Conservation (phyloP, 2,797 vertebrate genomes). For the Smutsia temminckii region DNA sequence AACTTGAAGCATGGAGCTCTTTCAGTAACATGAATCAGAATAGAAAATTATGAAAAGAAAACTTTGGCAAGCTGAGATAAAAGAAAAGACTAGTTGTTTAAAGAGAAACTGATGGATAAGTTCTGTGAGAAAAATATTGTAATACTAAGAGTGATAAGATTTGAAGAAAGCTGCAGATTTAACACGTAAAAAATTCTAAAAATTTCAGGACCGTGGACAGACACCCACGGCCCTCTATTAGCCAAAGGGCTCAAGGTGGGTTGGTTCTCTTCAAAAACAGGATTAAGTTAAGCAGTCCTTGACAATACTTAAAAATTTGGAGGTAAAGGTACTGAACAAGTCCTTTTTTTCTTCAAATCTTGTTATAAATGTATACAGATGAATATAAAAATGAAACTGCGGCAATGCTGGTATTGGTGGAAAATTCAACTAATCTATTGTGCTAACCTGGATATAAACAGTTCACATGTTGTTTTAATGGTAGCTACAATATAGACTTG, state of each 20-base stretch:
- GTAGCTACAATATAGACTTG: not conserved
- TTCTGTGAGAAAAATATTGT: slow-evolving; percentile 1
- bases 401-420: not conserved
- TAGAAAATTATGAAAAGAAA: slow-evolving; percentile 40
- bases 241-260: not conserved
- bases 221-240: rapidly evolving
- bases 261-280: not conserved
- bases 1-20: not conserved
- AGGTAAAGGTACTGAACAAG: not conserved
- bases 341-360: slow-evolving; percentile 40
- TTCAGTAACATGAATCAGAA: slow-evolving; percentile 36
- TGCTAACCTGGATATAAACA: not conserved
- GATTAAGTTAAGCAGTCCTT: not conserved
- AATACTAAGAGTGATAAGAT: not conserved
- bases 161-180: not conserved
- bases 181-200: not conserved
- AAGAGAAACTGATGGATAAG: not conserved
- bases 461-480: not conserved
- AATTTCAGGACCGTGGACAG: slow-evolving; percentile 57
- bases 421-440: not conserved
- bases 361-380: slow-evolving; percentile 9
- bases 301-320: not conserved
- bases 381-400: not conserved
- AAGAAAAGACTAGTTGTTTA: not conserved
- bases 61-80: not conserved